These are phyloP conservation scores for Hippasteria phrygiana DNA, from an alignment of 53 echinoderm and acorn worm genomes.

Conservation along the genomic window DNA sequence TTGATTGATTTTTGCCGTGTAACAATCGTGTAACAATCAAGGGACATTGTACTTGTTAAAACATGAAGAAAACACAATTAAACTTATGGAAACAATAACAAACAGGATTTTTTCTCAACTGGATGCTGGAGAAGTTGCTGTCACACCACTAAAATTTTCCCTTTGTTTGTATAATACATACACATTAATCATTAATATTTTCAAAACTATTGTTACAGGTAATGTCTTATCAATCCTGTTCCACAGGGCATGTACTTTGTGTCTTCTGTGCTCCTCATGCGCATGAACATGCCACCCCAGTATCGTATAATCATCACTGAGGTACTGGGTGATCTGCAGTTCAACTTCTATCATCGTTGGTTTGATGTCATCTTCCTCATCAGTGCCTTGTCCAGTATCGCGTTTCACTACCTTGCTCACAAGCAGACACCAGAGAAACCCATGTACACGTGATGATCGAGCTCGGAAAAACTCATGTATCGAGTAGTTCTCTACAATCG, in stretches of 20 bases:
- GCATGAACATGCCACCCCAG: constrained; percentile 96
- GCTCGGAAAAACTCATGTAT: neutral
- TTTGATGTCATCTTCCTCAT: constrained; percentile 99
- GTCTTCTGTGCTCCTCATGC: constrained; percentile 94
- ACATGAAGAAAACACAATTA: no score
- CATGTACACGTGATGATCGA: constrained; percentile 31
- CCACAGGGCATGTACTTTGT: constrained; percentile 99
- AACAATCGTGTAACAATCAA: no score
- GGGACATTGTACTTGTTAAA: no score
- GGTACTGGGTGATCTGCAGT: constrained; percentile 96
- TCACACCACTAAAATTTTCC: no score
- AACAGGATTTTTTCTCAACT: no score
- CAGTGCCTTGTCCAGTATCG: constrained; percentile 96
- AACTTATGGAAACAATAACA: no score
- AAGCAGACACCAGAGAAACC: constrained; percentile 95
- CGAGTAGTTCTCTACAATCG: no score
- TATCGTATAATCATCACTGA: constrained; percentile 98
- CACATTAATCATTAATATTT: no score
- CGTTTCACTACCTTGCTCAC: constrained; percentile 95
- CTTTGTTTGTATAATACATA: no score
- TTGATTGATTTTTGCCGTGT: no score
- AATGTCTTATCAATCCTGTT: neutral
- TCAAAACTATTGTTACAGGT: no score
- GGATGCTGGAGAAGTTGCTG: no score
- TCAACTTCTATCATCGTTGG: constrained; percentile 99